Evolutionary conservation across 2,888 invertebrate species (phyloP), one percentile per base, ranked within the genome.

Genomic region (Leptinotarsa haldemani): DNA sequence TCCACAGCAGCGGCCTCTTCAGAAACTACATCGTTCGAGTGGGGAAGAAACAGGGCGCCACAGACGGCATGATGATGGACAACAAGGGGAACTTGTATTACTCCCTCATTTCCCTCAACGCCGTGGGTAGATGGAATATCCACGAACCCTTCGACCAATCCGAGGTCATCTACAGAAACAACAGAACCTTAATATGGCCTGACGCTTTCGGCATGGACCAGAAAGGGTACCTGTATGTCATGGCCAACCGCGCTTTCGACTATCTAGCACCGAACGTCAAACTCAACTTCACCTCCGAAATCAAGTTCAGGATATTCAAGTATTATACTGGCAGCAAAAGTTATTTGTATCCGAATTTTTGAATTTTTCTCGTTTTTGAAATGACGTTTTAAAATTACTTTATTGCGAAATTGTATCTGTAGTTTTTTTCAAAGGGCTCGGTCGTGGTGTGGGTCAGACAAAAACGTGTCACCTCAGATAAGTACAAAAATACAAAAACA

Each of bases 41-140:
- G 1, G 85, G 87, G 86, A 92, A 92, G 0, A 86, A 88, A 15
- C 92, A 92, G 82, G 87, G 93, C 1, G 93, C 93, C 84, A 91
- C 92, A 0, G 93, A 93, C 80, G 94, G 93, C 2, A 80, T 85
- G 48, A 92, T 94, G 91, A 93, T 94, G 91, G 93, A 93, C 78
- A 90, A 91, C 7, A 87, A 87, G 7, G 93, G 93, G 1, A 86
- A 90, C 22, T 88, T 94, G 40, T 94, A 92, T 86, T 93, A 90
- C 84, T 93, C 93, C 22, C 88, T 93, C 53, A 86, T 93, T 65
- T 91, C 91, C 69, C 90, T 92, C 82, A 91, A 93, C 77, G 92
- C 92, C 3, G 90, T 94, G 65, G 91, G 91, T 16, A 91, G 90
- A 86, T 94, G 93, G 93, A 92, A 94, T 83, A 90, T 90, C 1